Base-by-base conservation (phyloP, 2,888 invertebrate genomes). In the Mesorhabditis spiculigera region DNA sequence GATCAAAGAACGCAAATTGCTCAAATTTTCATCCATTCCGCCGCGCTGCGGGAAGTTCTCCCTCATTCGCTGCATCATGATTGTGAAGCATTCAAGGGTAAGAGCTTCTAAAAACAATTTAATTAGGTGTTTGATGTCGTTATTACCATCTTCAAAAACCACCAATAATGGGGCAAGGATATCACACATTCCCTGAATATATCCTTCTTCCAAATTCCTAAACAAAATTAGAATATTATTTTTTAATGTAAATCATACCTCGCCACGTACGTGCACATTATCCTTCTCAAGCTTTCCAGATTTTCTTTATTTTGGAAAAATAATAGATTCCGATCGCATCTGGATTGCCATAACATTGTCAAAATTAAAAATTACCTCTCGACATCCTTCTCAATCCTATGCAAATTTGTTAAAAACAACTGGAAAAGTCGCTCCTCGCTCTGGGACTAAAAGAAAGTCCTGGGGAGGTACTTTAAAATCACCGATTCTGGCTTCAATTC, bases 161-260 rank as follows among this genome's bases (percentile, higher is more conserved):
- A 95, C 95, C 41, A 96, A 89, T 3, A 96, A 88, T 0, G 95
- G 95, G 0, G 95, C 95, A 0, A 92, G 93, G 72, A 96, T 89
- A 88, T 95, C 95, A 87, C 95, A 95, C 95, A 95, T 96, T 81
- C 95, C 95, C 87, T 95, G 95, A 90, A 95, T 93, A 88, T 96
- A 96, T 10, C 95, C 95, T 58, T 92, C 90, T 66, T 95, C 94
- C 78, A 96, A 88, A 86, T 95, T 93, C 86, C 95, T 50, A 50
- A 50, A 50, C n/a, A n/a, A n/a, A n/a, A 50, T 10, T 50, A 6
- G 13, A 50, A 50, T 50, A 10, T 50, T 50, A 50, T 50, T 50
- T 6, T 13, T 50, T 50, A 10, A 50, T 10, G 8, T 50, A 50
- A 50, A 50, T 13, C 50, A 50, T 10, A 50, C 50, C 50, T 93